Conservation (phyloP, 2,888 invertebrate species). For the Amorpha juglandis region DNA sequence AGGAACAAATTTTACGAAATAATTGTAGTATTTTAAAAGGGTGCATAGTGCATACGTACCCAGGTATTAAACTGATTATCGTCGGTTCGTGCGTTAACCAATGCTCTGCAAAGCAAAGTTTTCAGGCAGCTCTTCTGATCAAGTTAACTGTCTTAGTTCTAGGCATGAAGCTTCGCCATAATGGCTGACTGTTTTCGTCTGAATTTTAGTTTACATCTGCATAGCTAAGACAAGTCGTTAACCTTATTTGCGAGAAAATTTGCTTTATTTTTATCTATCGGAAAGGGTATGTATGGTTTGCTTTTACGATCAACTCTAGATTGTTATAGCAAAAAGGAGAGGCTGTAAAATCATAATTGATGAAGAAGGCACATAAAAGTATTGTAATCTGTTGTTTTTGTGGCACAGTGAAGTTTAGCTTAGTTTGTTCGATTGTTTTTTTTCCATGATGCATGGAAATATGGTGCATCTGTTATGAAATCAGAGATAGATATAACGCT, state of each 20-base stretch:
- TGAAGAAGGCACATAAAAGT: slow-evolving; percentile 27
- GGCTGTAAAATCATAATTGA: slow-evolving; percentile 30
- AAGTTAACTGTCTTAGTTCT: slow-evolving; percentile 21
- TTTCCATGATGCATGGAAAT: background rate
- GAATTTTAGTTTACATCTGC: slow-evolving; percentile 44
- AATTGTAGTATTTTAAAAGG: no score
- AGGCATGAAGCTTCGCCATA: slow-evolving; percentile 37
- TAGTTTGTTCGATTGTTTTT: background rate
- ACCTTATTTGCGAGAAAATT: slow-evolving; percentile 56
- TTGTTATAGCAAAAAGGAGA: slow-evolving; percentile 27
- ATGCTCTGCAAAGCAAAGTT: background rate
- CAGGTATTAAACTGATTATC: no score
- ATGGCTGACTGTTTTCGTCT: slow-evolving; percentile 39
- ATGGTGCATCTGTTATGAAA: background rate
- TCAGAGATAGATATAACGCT: no score
- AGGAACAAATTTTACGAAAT: no score
- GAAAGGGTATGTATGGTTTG: slow-evolving; percentile 50
- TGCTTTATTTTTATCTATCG: slow-evolving; percentile 50
- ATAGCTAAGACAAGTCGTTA: slow-evolving; percentile 61
- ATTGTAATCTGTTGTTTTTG: slow-evolving; percentile 20
- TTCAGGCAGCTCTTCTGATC: slow-evolving; percentile 3
- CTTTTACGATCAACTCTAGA: slow-evolving; percentile 36
- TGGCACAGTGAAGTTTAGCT: background rate
- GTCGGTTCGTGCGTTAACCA: background rate
- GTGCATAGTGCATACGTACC: no score